These are phyloP conservation scores for Columba janthina DNA, from an alignment of 2,113 vertebrate species.

Conservation along the genomic window DNA sequence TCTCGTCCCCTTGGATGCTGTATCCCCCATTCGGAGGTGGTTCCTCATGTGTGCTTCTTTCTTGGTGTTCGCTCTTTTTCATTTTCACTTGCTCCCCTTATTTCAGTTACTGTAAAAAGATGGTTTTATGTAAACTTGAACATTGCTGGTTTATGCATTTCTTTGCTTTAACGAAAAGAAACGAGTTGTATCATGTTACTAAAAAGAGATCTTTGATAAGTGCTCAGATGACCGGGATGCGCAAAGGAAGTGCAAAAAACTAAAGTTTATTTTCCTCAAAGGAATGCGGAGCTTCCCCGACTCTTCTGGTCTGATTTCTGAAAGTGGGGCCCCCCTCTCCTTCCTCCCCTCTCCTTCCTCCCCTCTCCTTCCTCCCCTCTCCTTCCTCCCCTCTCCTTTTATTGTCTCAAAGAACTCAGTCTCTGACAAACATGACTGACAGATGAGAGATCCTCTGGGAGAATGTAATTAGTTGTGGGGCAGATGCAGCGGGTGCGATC, in stretches of 20 bases:
- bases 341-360: neutral
- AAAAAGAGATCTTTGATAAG: constrained; percentile 49
- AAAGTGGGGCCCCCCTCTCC: neutral
- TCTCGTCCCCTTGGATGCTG: neutral
- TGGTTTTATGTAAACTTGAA: neutral
- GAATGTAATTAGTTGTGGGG: neutral
- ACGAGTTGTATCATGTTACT: neutral
- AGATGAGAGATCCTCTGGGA: neutral
- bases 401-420: neutral
- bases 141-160: neutral
- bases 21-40: neutral
- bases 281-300: neutral
- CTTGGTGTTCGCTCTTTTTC: neutral
- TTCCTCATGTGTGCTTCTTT: neutral
- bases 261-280: constrained; percentile 53
- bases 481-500: neutral
- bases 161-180: neutral
- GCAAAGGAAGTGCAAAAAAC: constrained; percentile 43
- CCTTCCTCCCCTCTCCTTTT: neutral
- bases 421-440: neutral
- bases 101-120: neutral
- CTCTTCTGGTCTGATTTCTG: constrained; percentile 8
- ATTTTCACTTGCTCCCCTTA: neutral
- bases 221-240: neutral
- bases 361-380: too few species aligned